phyloP scores from a whole-genome alignment of 1,140 invertebrate genomes.

The Zaprionus ornatus region DNA sequence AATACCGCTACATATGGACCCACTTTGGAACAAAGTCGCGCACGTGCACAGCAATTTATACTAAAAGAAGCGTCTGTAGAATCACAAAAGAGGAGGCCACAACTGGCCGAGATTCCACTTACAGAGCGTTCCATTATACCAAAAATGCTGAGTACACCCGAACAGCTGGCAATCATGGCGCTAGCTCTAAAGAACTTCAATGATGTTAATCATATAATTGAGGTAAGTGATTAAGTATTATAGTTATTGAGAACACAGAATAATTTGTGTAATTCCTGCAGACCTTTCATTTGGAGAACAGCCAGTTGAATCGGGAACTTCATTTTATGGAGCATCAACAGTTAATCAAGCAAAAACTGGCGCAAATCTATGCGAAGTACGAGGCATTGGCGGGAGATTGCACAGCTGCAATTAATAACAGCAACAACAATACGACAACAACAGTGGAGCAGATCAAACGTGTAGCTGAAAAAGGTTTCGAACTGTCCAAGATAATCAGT shows the following conservation, averaged over 20 bases:
- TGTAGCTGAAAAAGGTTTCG: slow-evolving; percentile 70
- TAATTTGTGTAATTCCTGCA: slow-evolving; percentile 39
- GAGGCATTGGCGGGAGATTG: slow-evolving; percentile 50
- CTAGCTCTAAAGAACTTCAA: slow-evolving; percentile 72
- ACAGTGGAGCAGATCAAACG: slow-evolving; percentile 78
- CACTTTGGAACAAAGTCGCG: slow-evolving; percentile 45
- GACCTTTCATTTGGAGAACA: slow-evolving; percentile 84
- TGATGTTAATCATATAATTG: slow-evolving; percentile 80
- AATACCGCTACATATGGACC: slow-evolving; percentile 15
- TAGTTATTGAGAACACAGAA: not conserved
- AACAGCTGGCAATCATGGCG: slow-evolving; percentile 77
- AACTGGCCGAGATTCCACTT: not conserved
- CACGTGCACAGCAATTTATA: slow-evolving; percentile 34
- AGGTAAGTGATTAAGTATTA: slow-evolving; percentile 52
- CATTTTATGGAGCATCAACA: slow-evolving; percentile 84
- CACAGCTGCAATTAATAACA: slow-evolving; percentile 31
- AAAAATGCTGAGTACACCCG: slow-evolving; percentile 73
- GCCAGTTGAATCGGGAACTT: slow-evolving; percentile 81
- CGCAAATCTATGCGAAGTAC: slow-evolving; percentile 69
- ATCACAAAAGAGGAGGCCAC: slow-evolving; percentile 1
- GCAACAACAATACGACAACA: slow-evolving; percentile 44
- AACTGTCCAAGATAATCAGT: slow-evolving; percentile 73
- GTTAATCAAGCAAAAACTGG: slow-evolving; percentile 77
- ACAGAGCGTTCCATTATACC: slow-evolving; percentile 70
- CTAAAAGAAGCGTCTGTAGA: slow-evolving; percentile 3